Percentiles rank a stretch among this genome's conserved stretches.
These are phyloP conservation scores for Trichogramma evanescens DNA, from an alignment of 2,888 invertebrate genomes.

Conservation along the genomic window DNA sequence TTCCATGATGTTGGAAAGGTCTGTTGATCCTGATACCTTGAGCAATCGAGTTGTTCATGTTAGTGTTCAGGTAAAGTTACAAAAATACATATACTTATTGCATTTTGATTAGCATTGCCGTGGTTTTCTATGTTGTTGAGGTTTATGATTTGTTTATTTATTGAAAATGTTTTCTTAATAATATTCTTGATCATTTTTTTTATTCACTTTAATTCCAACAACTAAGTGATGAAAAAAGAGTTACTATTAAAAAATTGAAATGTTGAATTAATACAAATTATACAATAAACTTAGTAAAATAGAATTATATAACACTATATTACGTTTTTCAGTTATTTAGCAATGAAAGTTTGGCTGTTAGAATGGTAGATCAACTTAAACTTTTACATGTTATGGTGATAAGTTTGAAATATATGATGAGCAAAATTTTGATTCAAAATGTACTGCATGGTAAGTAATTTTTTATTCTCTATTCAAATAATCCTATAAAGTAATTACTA, in stretches of 20 bases:
- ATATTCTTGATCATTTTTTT: background rate
- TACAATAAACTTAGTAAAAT: background rate
- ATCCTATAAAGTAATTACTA: background rate
- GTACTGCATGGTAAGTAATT: constrained; percentile 66
- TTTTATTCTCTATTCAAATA: constrained; percentile 1
- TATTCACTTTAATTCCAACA: background rate
- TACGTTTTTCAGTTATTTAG: constrained; percentile 68
- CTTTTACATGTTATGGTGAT: constrained; percentile 89
- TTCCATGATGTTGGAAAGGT: constrained; percentile 80
- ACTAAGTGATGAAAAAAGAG: no score
- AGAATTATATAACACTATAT: background rate
- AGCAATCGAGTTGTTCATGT: constrained; percentile 96
- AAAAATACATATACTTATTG: background rate
- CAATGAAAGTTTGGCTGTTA: constrained; percentile 81
- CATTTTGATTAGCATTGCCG: no score
- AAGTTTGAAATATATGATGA: constrained; percentile 88
- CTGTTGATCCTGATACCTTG: constrained; percentile 80
- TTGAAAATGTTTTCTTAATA: background rate
- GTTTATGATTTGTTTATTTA: background rate
- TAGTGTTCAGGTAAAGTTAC: constrained; percentile 62
- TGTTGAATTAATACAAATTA: background rate
- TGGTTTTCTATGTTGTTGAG: background rate
- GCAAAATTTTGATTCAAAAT: constrained; percentile 79
- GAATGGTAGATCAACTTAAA: constrained; percentile 85
- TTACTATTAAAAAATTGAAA: background rate